phyloP scores from a whole-genome alignment of 2,797 vertebrate species.

The Babyrousa celebensis region DNA sequence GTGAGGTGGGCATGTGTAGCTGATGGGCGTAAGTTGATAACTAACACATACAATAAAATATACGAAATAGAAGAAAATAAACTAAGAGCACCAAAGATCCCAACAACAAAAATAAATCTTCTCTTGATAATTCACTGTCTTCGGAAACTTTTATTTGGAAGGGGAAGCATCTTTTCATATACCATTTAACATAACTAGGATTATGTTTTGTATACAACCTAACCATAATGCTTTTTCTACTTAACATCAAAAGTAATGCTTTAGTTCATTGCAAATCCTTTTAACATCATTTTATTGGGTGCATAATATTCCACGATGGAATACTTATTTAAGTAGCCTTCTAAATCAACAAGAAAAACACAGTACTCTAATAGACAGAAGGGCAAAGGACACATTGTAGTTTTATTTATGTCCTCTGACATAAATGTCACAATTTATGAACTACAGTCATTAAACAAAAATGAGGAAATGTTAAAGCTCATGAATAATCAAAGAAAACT shows the following conservation, averaged over 20 bases:
- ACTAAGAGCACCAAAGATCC: background rate
- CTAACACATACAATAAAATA: background rate
- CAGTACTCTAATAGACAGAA: background rate
- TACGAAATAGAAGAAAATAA: slow-evolving; percentile 13
- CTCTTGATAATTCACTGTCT: slow-evolving; percentile 43
- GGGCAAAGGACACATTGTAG: background rate
- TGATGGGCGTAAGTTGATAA: background rate
- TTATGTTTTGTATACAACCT: background rate
- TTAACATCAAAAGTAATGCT: background rate
- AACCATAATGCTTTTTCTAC: background rate
- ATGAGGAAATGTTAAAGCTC: background rate
- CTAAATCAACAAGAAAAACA: background rate
- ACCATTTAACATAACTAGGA: background rate
- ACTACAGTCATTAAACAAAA: background rate
- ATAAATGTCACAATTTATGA: background rate
- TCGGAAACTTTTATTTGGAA: slow-evolving; percentile 28
- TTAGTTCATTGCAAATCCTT: background rate
- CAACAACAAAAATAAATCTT: background rate
- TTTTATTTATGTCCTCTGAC: too few relatives aligned
- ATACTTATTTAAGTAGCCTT: background rate
- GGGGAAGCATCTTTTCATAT: background rate
- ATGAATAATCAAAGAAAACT: slow-evolving; percentile 24
- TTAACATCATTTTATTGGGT: slow-evolving; percentile 37
- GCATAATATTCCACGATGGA: slow-evolving; percentile 64
- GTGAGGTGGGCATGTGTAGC: background rate